Percentiles rank a stretch among this genome's conserved stretches.
Conservation (phyloP, 2,113 vertebrate genomes). For the human region GRCh38 chr6:81944001-81944500, state of each 20-base stretch:
- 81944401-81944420: too few relatives aligned
- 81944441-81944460: too few relatives aligned
- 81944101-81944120: background rate
- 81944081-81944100: background rate
- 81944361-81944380: accelerated
- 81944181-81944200: background rate
- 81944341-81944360: background rate
- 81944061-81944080: background rate
- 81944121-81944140: background rate
- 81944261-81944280: background rate
- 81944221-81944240: background rate
- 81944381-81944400: too few relatives aligned
- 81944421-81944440: too few relatives aligned
- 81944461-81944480: too few relatives aligned
- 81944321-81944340: background rate
- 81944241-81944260: slow-evolving; percentile 29
- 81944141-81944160: slow-evolving; percentile 28
- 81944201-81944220: background rate
- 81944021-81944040: background rate
- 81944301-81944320: background rate
- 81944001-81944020: background rate
- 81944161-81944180: background rate
- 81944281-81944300: background rate
- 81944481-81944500: too few relatives aligned
- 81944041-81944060: slow-evolving; percentile 29